A percentile compares a stretch with the other conserved stretches of the same genome.
Evolutionary conservation across 2,797 vertebrate genomes (phyloP).

Genomic region (Onychomys leucogaster): DNA sequence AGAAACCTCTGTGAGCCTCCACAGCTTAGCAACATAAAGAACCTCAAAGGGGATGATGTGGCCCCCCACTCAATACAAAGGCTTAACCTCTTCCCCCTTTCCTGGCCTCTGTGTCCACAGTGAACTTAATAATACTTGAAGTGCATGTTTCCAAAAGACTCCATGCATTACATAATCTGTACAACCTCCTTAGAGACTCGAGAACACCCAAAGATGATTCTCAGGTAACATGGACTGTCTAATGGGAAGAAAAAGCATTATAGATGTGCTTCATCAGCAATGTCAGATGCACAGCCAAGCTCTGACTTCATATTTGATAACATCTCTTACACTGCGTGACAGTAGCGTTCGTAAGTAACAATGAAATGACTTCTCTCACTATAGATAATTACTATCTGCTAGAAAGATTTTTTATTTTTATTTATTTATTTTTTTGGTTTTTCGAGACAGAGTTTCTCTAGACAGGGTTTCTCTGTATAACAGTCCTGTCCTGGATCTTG

Average conservation of each 20-base stretch:
- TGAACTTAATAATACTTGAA: slow-evolving; percentile 16
- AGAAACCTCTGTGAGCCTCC: too few species aligned
- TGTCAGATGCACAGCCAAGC: neutral
- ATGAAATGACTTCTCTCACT: neutral
- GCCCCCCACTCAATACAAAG: neutral
- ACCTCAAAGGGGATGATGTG: neutral
- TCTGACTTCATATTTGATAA: neutral
- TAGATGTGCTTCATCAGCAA: neutral
- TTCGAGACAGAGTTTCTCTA: too few species aligned
- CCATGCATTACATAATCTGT: neutral
- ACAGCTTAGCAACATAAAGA: neutral
- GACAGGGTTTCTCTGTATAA: too few species aligned
- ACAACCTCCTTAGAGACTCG: neutral
- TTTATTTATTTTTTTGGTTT: too few species aligned
- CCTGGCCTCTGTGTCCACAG: neutral
- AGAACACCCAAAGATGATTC: neutral
- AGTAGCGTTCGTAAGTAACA: neutral
- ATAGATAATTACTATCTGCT: neutral
- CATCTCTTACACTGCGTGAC: neutral
- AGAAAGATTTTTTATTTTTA: neutral
- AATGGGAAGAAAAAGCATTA: neutral
- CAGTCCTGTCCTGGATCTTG: too few species aligned
- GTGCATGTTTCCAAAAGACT: neutral
- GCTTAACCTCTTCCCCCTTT: neutral
- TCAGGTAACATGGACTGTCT: neutral